Conservation (phyloP, 2,113 vertebrate species). For the Mesocricetus auratus region DNA sequence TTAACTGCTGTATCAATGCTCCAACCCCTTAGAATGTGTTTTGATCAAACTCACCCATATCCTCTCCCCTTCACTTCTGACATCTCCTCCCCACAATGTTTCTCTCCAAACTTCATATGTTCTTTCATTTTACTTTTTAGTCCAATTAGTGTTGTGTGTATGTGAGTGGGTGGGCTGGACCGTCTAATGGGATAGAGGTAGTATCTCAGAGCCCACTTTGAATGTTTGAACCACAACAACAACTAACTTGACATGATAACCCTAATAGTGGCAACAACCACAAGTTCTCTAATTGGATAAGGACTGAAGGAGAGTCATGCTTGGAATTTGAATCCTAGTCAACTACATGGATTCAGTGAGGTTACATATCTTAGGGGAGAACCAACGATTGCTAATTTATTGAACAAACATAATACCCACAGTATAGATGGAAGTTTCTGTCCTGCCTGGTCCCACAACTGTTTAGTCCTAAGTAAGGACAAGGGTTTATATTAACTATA, state of each 20-base stretch:
- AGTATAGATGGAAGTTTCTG: too few relatives aligned
- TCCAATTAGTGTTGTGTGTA: neutral
- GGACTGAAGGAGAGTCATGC: too few relatives aligned
- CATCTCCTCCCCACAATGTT: neutral
- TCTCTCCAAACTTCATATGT: neutral
- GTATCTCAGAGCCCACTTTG: neutral
- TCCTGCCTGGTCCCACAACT: too few relatives aligned
- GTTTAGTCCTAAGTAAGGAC: too few relatives aligned
- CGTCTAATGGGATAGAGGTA: neutral
- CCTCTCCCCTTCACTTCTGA: neutral
- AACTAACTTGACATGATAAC: neutral
- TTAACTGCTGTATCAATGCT: too few relatives aligned
- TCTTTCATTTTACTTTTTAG: neutral
- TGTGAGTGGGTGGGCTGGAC: too few relatives aligned
- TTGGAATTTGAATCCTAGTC: neutral
- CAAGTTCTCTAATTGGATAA: neutral
- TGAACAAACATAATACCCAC: neutral
- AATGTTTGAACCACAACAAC: neutral
- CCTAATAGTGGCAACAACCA: neutral
- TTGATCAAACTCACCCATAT: neutral
- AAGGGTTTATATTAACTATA: too few relatives aligned
- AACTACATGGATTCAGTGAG: neutral
- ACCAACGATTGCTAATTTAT: neutral
- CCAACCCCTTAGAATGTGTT: fast-evolving
- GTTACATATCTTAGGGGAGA: neutral